Conservation (phyloP, 2,888 invertebrate genomes). For the Patella depressa region DNA sequence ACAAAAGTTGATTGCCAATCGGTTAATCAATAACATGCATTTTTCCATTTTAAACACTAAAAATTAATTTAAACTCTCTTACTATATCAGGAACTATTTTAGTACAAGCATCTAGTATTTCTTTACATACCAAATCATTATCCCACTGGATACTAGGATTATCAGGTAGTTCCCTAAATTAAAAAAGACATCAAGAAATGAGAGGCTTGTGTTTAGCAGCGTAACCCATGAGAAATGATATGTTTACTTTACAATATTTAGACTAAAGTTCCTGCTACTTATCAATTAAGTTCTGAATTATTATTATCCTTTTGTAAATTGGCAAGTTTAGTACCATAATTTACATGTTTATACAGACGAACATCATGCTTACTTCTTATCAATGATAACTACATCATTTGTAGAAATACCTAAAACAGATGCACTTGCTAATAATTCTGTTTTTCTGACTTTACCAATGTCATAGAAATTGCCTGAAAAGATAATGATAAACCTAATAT, state of each 20-base stretch:
- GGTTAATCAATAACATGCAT: too few relatives aligned
- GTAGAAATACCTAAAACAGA: conserved; percentile 82
- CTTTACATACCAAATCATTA: conserved; percentile 77
- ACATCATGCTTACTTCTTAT: conserved; percentile 63
- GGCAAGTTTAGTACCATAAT: too few relatives aligned
- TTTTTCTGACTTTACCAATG: conserved; percentile 78
- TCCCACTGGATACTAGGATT: conserved; percentile 83
- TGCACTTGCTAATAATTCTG: conserved; percentile 88
- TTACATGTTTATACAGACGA: too few relatives aligned
- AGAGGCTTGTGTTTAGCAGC: too few relatives aligned
- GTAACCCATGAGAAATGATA: too few relatives aligned
- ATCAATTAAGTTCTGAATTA: too few relatives aligned
- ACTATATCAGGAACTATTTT: conserved; percentile 72
- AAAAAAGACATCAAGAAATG: too few relatives aligned
- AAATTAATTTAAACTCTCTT: conserved; percentile 24
- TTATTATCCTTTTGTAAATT: too few relatives aligned
- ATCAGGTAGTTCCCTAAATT: conserved; percentile 56
- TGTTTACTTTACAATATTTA: too few relatives aligned
- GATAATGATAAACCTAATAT: too few relatives aligned
- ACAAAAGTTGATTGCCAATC: too few relatives aligned
- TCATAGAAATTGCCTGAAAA: conserved; percentile 79
- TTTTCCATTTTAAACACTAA: neutral
- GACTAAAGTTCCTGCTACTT: too few relatives aligned
- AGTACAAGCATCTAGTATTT: conserved; percentile 80
- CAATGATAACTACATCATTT: conserved; percentile 79